Evolutionary conservation across 1,140 invertebrate species (phyloP), one percentile per base, ranked within the genome.

Genomic region (Nasonia vitripennis): DNA sequence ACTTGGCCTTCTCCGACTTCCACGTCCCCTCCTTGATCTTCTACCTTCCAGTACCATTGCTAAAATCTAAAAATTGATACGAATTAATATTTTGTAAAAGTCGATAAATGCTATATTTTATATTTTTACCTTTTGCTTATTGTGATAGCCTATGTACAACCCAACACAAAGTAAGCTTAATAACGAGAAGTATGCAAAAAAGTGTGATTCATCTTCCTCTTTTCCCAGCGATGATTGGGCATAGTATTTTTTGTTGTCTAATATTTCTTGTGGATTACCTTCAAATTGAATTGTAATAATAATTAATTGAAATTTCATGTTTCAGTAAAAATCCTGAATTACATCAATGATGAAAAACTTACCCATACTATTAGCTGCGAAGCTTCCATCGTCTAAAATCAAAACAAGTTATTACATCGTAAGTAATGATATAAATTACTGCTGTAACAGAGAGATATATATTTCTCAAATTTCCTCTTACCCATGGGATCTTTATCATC

Each of bases 111-210:
- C 2, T 74, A 55, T 37, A 41, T 51, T 82, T 70, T 70, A 80
- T 75, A 51, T 88, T 55, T 86, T 88, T 90, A 96, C 95, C 94
- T 96, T 96, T 90, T 96, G 95, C 89, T 96, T 96, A 87, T 96
- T 96, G 87, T 96, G 95, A 91, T 95, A 96, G 87, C 94, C 92
- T 51, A 96, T 90, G 90, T 96, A 96, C 10, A 94, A 94, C 78
- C 93, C 90, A 73, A 96, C 93, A 87, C 94, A 95, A 7, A 95
- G 86, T 14, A 96, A 89, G 81, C 94, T 94, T 71, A 95, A 90
- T 17, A 95, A 91, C 83, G 95, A 93, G 87, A 96, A 95, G 89
- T 96, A 96, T 67, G 48, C 67, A 41, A 86, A 86, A 68, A 83
- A 79, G 67, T 86, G 81, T 70, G 85, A 83, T 73, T 78, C 85